Percentiles rank a stretch among this genome's conserved stretches.
These are phyloP conservation scores for Alfaro cultratus DNA, from an alignment of 2,797 vertebrate species.

Conservation along the genomic window DNA sequence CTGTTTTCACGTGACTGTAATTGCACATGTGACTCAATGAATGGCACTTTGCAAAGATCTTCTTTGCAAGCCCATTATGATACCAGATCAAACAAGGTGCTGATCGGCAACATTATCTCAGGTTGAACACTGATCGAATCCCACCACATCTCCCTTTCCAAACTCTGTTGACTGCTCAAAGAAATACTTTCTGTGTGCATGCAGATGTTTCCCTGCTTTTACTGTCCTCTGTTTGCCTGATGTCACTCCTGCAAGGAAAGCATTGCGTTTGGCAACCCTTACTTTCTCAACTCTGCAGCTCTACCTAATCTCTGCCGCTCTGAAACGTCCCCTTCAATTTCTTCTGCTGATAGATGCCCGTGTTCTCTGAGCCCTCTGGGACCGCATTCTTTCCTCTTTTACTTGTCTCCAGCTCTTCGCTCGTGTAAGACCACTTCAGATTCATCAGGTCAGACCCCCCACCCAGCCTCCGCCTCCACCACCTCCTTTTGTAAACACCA, in stretches of 20 bases:
- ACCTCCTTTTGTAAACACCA: slow-evolving; percentile 52
- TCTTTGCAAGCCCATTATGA: slow-evolving; percentile 31
- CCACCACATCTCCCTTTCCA: slow-evolving; percentile 27
- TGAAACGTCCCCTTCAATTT: slow-evolving; percentile 75
- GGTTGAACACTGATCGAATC: slow-evolving; percentile 39
- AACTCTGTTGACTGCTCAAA: slow-evolving; percentile 17
- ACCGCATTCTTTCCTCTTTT: slow-evolving; percentile 45
- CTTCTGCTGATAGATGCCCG: slow-evolving; percentile 66
- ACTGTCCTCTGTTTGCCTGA: slow-evolving; percentile 45
- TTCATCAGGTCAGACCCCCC: slow-evolving; percentile 57
- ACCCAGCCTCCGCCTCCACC: background rate
- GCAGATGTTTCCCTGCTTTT: slow-evolving; percentile 24
- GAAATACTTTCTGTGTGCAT: slow-evolving; percentile 9
- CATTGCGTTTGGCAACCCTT: slow-evolving; percentile 41
- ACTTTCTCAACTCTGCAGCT: slow-evolving; percentile 59
- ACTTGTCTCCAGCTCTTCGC: slow-evolving; percentile 34
- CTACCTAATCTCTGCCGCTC: slow-evolving; percentile 72
- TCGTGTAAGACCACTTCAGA: slow-evolving; percentile 54
- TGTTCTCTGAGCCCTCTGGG: slow-evolving; percentile 71
- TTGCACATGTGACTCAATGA: slow-evolving; percentile 42
- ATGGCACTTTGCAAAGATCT: slow-evolving; percentile 8
- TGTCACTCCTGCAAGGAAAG: slow-evolving; percentile 41
- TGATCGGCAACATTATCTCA: slow-evolving; percentile 35
- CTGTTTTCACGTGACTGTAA: background rate
- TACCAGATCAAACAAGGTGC: slow-evolving; percentile 1